phyloP scores from a whole-genome alignment of 1,140 invertebrate genomes.

The Trissolcus basalis region DNA sequence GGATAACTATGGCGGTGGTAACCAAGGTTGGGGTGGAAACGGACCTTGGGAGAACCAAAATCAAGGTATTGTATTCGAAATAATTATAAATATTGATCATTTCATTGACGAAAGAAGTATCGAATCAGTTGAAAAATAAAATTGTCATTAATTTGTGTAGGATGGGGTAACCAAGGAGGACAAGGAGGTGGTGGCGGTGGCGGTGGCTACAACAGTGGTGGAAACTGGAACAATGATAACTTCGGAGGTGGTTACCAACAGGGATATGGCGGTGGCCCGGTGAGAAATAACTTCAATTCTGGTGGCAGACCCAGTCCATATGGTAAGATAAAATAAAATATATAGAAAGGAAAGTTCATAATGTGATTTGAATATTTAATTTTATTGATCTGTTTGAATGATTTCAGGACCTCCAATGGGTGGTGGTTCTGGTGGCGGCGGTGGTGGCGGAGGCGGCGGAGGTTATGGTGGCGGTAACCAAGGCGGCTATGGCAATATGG shows the following conservation, averaged over 20 bases:
- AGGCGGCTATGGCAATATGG: constrained; percentile 70
- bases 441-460: constrained; percentile 72
- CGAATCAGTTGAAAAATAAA: not conserved
- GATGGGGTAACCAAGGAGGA: constrained; percentile 74
- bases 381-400: no score
- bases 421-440: constrained; percentile 75
- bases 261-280: constrained; percentile 82
- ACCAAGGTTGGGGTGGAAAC: constrained; percentile 68
- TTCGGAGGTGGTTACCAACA: constrained; percentile 87
- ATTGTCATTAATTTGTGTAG: constrained; percentile 12
- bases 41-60: constrained; percentile 75
- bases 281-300: constrained; percentile 81
- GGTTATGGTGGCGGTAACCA: constrained; percentile 71
- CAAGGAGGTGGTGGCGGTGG: constrained; percentile 65
- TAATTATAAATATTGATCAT: not conserved
- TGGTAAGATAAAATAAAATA: no score
- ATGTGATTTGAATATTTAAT: no score
- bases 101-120: not conserved
- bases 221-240: constrained; percentile 79
- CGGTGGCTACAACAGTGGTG: constrained; percentile 73
- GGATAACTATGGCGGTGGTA: constrained; percentile 70
- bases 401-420: constrained; percentile 62
- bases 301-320: constrained; percentile 81
- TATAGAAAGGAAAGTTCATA: no score
- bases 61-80: constrained; percentile 72